Conservation (phyloP, 1,140 invertebrate genomes). For the Drosophila kepulauana region DNA sequence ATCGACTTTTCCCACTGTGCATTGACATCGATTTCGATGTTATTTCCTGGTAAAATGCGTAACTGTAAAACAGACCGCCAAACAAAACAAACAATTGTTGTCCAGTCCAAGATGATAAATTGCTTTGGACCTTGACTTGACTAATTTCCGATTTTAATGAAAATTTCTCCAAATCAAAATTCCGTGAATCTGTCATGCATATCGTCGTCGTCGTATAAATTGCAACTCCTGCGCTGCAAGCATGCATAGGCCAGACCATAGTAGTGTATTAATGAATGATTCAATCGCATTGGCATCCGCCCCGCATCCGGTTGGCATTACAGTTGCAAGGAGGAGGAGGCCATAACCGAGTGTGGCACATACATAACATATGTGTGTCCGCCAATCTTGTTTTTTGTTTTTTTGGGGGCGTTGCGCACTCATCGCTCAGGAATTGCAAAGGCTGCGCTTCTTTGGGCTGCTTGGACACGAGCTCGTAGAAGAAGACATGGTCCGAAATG, state of each 20-base stretch:
- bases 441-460: constrained; percentile 51
- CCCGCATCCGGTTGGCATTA: constrained; percentile 80
- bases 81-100: constrained; percentile 67
- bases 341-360: background rate
- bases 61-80: constrained; percentile 65
- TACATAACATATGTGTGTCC: constrained; percentile 13
- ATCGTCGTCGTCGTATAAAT: constrained; percentile 48
- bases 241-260: constrained; percentile 42
- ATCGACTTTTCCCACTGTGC: constrained; percentile 15
- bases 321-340: constrained; percentile 46
- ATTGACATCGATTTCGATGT: constrained; percentile 33
- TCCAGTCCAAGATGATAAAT: constrained; percentile 66
- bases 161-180: constrained; percentile 75
- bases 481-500: constrained; percentile 2
- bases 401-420: constrained; percentile 70
- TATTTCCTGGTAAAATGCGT: constrained; percentile 57
- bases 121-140: constrained; percentile 42
- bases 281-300: constrained; percentile 83
- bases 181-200: constrained; percentile 73
- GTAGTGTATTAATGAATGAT: constrained; percentile 57
- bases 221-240: constrained; percentile 50
- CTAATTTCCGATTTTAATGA: constrained; percentile 69
- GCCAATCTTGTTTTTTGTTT: constrained; percentile 17
- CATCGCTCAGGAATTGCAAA: constrained; percentile 74
- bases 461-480: constrained; percentile 10